A percentile compares a stretch with the other conserved stretches of the same genome.
phyloP scores from a whole-genome alignment of 2,797 vertebrate genomes.

The Pipistrellus pipistrellus region DNA sequence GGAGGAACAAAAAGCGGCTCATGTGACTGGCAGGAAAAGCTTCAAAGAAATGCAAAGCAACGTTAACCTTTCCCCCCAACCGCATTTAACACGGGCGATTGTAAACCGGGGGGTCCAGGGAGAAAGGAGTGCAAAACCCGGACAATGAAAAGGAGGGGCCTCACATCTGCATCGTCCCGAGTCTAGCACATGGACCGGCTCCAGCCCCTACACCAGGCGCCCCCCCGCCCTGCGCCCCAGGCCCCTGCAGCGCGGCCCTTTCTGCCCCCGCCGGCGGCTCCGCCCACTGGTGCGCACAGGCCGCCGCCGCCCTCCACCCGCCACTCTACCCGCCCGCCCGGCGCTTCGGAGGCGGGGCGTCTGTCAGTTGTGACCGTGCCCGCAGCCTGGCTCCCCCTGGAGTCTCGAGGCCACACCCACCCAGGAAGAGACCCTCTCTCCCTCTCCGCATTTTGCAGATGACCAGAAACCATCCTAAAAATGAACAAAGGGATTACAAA shows the following conservation, averaged over 20 bases:
- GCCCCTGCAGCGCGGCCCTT: background rate
- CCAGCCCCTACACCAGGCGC: background rate
- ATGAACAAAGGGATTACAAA: constrained; percentile 79
- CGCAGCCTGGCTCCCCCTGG: constrained; percentile 3
- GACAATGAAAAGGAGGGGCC: constrained; percentile 42
- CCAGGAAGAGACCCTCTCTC: constrained; percentile 24
- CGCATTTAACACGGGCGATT: constrained; percentile 42
- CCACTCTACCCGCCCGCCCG: background rate
- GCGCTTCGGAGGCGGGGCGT: background rate
- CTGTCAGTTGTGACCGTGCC: constrained; percentile 39
- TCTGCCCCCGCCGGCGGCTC: background rate
- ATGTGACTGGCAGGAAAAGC: background rate
- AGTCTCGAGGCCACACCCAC: background rate
- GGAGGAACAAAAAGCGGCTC: constrained; percentile 61
- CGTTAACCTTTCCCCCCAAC: background rate
- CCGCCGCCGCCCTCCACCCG: background rate
- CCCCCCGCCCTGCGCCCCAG: background rate
- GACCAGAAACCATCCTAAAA: constrained; percentile 75
- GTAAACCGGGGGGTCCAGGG: constrained; percentile 40
- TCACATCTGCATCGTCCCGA: constrained; percentile 24
- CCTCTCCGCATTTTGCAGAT: constrained; percentile 57
- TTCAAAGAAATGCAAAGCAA: constrained; percentile 46
- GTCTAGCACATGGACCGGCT: background rate
- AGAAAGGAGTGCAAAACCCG: constrained; percentile 67
- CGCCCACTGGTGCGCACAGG: background rate